Evolutionary conservation across 2,113 vertebrate genomes (phyloP).

Genomic region (Sturnira hondurensis): DNA sequence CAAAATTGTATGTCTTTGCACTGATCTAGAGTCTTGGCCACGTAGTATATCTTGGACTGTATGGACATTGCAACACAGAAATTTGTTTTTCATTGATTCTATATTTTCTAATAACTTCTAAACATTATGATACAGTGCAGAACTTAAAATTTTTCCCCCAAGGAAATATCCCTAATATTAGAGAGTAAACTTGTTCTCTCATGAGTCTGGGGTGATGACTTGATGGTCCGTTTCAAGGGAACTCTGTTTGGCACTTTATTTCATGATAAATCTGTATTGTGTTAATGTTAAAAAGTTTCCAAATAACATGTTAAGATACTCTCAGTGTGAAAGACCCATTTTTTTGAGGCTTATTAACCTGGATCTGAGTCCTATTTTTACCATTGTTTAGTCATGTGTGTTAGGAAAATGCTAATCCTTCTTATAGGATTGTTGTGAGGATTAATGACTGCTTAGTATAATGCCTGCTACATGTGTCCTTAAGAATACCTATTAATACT

Average conservation of each 20-base stretch:
- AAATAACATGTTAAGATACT: not conserved
- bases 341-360: not conserved
- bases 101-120: not conserved
- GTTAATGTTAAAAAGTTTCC: constrained; percentile 18
- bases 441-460: not conserved
- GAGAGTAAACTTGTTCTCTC: not conserved
- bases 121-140: not conserved
- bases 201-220: not conserved
- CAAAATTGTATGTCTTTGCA: not conserved
- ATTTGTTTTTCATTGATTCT: not conserved
- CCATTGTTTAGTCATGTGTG: not conserved
- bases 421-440: not conserved
- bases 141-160: not conserved
- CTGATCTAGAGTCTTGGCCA: not conserved
- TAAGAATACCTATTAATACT: not conserved
- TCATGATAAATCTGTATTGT: not conserved
- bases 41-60: not conserved
- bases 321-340: not conserved
- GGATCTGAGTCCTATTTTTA: not conserved
- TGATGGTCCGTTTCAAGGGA: not conserved
- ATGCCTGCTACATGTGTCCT: not conserved
- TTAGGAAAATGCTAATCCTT: not conserved
- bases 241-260: not conserved
- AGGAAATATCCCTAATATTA: not conserved
- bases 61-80: not conserved